These are phyloP conservation scores for Mormoops blainvillei DNA, from an alignment of 2,113 vertebrate species.

Conservation along the genomic window DNA sequence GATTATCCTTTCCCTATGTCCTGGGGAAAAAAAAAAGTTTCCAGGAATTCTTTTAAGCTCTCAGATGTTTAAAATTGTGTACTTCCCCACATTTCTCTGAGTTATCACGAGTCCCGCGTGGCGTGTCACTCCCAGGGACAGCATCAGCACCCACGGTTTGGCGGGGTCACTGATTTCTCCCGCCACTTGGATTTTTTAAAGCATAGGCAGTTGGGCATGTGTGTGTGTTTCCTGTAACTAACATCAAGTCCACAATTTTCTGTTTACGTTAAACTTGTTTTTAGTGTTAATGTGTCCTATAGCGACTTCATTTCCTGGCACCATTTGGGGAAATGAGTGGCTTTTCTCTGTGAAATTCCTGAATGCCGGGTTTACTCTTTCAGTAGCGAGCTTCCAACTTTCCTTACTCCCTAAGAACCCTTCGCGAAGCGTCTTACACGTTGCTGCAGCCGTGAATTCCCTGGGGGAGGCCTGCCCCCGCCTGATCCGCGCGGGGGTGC, in stretches of 20 bases:
- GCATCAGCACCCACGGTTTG: neutral
- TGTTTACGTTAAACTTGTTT: neutral
- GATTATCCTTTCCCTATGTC: neutral
- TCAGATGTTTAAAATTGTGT: neutral
- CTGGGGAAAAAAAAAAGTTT: neutral
- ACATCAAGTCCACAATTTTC: neutral
- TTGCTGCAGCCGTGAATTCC: neutral
- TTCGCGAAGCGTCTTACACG: neutral
- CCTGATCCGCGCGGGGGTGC: too few species aligned
- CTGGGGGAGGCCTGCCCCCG: too few species aligned
- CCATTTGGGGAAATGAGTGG: neutral
- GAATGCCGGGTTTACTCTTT: neutral
- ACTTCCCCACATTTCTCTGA: neutral
- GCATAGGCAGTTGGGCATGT: neutral
- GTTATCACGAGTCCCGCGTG: neutral
- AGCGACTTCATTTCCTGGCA: neutral
- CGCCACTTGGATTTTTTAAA: neutral
- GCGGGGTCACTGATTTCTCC: neutral
- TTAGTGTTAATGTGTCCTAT: too few species aligned
- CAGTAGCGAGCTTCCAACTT: neutral
- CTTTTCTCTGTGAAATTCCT: neutral
- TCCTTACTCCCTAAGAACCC: neutral
- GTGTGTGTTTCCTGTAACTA: neutral
- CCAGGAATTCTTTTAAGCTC: neutral
- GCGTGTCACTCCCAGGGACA: neutral